Conservation (phyloP, 2,797 vertebrate genomes). For the Fringilla coelebs region DNA sequence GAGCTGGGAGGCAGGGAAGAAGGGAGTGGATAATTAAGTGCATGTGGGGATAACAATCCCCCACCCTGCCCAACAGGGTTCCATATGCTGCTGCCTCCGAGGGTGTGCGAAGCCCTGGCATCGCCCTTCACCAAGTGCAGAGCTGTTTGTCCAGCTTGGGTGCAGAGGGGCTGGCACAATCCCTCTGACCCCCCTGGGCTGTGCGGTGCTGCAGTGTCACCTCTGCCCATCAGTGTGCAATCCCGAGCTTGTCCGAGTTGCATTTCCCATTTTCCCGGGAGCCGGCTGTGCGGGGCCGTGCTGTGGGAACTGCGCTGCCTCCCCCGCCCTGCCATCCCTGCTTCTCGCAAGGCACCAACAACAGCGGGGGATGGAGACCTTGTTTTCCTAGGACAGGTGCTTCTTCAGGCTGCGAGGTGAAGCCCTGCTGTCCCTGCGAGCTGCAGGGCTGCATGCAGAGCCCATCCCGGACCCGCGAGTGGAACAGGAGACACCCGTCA, state of each 20-base stretch:
- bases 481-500: constrained; percentile 53
- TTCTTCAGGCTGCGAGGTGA: rapidly evolving
- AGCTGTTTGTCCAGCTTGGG: background rate
- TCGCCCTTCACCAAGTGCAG: rapidly evolving
- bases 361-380: rapidly evolving
- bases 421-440: background rate
- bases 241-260: background rate
- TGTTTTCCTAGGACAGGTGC: rapidly evolving
- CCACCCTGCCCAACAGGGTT: background rate
- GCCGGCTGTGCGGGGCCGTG: rapidly evolving
- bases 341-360: rapidly evolving
- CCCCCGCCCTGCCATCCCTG: too few relatives aligned
- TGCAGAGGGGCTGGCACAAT: background rate
- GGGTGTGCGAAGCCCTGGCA: background rate
- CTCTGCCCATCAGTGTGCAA: rapidly evolving
- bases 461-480: background rate
- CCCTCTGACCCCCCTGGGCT: background rate
- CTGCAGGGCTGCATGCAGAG: background rate
- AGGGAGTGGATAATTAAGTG: background rate
- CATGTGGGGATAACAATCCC: background rate
- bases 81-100: background rate
- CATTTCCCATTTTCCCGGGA: rapidly evolving
- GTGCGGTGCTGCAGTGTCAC: background rate
- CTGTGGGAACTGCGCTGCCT: background rate
- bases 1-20: background rate